Evolutionary conservation across 2,888 invertebrate species (phyloP).

Genomic region (Polylopha cassiicola): DNA sequence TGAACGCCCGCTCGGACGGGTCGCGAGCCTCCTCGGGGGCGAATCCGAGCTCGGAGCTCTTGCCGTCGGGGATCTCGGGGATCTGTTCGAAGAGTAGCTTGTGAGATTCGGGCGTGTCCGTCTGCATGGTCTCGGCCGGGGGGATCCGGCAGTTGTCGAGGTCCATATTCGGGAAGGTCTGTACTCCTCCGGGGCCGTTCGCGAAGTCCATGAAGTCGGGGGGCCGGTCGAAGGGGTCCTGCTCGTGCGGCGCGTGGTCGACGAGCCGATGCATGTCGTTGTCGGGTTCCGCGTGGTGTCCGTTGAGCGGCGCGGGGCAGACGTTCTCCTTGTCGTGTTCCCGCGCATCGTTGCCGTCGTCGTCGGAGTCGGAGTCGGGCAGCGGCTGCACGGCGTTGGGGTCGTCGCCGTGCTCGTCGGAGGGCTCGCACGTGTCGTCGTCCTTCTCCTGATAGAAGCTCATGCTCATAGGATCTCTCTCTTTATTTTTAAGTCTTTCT

Average conservation of each 20-base stretch:
- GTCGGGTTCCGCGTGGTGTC: slow-evolving; percentile 49
- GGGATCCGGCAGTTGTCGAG: slow-evolving; percentile 50
- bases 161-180: slow-evolving; percentile 49
- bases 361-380: slow-evolving; percentile 75
- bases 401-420: slow-evolving; percentile 66
- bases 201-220: slow-evolving; percentile 53
- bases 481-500: slow-evolving; percentile 74
- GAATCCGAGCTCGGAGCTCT: slow-evolving; percentile 68
- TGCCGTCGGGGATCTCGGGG: slow-evolving; percentile 71
- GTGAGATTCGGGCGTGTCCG: slow-evolving; percentile 72
- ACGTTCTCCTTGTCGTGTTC: slow-evolving; percentile 60
- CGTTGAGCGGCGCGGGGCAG: slow-evolving; percentile 43
- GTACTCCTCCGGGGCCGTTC: slow-evolving; percentile 44
- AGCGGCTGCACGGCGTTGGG: slow-evolving; percentile 77
- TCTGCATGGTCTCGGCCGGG: slow-evolving; percentile 52
- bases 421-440: slow-evolving; percentile 69
- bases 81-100: slow-evolving; percentile 71
- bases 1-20: slow-evolving; percentile 55
- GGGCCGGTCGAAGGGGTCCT: slow-evolving; percentile 33
- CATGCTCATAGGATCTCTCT: slow-evolving; percentile 81
- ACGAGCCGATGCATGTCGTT: slow-evolving; percentile 44
- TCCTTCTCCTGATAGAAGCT: slow-evolving; percentile 80
- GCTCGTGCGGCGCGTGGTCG: neutral
- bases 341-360: slow-evolving; percentile 42
- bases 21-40: slow-evolving; percentile 57